phyloP scores from a whole-genome alignment of 2,113 vertebrate species.

The Sula dactylatra region DNA sequence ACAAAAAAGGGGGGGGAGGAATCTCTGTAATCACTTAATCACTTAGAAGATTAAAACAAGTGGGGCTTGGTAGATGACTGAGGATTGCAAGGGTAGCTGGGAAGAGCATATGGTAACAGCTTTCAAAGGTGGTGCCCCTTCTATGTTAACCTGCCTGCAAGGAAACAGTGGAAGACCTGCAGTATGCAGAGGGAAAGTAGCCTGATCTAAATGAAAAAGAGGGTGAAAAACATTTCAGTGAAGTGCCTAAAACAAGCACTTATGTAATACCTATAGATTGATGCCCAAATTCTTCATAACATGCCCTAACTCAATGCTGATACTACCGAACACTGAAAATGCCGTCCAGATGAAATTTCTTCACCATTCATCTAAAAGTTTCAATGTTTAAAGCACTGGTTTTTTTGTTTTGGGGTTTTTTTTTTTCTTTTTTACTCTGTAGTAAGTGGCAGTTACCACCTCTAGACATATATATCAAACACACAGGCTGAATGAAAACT shows the following conservation, averaged over 20 bases:
- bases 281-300: too few relatives aligned
- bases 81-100: conserved; percentile 59
- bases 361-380: background rate
- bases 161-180: conserved; percentile 75
- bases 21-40: background rate
- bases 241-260: background rate
- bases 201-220: conserved; percentile 59
- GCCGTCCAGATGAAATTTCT: background rate
- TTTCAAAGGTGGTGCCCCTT: conserved; percentile 68
- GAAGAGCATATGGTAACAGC: conserved; percentile 70
- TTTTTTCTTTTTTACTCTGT: background rate
- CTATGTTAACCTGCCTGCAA: conserved; percentile 81
- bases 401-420: too few relatives aligned
- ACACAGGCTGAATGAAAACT: background rate
- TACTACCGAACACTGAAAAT: background rate
- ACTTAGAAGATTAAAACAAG: background rate
- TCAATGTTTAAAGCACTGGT: background rate
- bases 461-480: background rate
- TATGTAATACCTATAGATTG: background rate
- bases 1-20: background rate
- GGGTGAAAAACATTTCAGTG: background rate
- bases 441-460: background rate
- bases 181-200: conserved; percentile 60
- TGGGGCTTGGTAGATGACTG: conserved; percentile 71
- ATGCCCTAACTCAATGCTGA: background rate